Conservation (phyloP, 2,888 invertebrate genomes). For the Poecilobothrus nobilitatus region DNA sequence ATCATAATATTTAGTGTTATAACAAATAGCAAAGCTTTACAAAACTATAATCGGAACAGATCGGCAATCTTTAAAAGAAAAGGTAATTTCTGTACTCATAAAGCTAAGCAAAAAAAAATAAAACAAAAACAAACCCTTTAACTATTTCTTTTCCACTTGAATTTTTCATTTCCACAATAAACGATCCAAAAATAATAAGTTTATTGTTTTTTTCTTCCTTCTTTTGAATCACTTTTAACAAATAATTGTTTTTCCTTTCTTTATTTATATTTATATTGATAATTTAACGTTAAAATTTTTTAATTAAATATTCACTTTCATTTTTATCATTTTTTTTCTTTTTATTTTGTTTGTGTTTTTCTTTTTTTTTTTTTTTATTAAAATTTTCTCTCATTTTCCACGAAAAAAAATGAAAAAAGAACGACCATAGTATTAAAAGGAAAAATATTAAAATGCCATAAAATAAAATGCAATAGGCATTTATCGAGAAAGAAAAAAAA, state of each 20-base stretch:
- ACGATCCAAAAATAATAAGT: too few relatives aligned
- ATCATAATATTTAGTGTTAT: too few relatives aligned
- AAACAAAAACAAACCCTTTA: too few relatives aligned
- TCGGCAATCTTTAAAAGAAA: too few relatives aligned
- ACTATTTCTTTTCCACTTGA: too few relatives aligned
- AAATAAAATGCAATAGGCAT: slow-evolving; percentile 3
- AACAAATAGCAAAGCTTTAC: too few relatives aligned
- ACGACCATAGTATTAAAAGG: background rate
- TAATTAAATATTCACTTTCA: background rate
- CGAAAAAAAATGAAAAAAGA: background rate
- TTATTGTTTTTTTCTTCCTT: too few relatives aligned
- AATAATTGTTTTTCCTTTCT: background rate
- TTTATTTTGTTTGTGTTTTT: too few relatives aligned
- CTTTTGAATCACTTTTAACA: background rate
- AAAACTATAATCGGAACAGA: too few relatives aligned
- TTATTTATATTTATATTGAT: background rate
- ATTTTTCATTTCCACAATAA: too few relatives aligned
- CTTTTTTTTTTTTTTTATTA: background rate
- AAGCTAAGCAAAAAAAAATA: too few relatives aligned
- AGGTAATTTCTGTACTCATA: too few relatives aligned
- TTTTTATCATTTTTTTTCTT: background rate
- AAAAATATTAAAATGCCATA: background rate
- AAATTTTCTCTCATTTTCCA: background rate
- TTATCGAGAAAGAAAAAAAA: background rate
- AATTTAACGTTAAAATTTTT: background rate